phyloP scores from a whole-genome alignment of 2,797 vertebrate genomes.

The Urophycis tenuis region DNA sequence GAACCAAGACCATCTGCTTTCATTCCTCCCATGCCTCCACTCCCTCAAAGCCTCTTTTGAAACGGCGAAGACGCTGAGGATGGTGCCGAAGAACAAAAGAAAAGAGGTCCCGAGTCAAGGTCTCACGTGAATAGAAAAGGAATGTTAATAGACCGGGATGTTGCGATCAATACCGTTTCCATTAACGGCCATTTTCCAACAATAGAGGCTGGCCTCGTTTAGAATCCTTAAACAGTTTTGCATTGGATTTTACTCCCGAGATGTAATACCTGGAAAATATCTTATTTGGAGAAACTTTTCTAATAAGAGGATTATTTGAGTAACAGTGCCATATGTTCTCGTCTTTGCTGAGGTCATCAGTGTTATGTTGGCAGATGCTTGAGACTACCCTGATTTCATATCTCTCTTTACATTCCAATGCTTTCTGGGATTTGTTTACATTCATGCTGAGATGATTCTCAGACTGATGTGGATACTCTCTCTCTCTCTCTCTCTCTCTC shows the following conservation, averaged over 20 bases:
- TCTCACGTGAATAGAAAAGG: slow-evolving; percentile 23
- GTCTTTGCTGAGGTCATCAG: background rate
- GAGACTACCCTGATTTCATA: slow-evolving; percentile 1
- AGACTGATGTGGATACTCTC: slow-evolving; percentile 34
- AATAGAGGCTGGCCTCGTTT: background rate
- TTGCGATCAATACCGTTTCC: slow-evolving; percentile 6
- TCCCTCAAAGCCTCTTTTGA: slow-evolving; percentile 28
- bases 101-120: slow-evolving; percentile 8
- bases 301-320: background rate
- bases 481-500: slow-evolving; percentile 20
- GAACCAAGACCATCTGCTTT: slow-evolving; percentile 37
- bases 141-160: slow-evolving; percentile 14
- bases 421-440: slow-evolving; percentile 29
- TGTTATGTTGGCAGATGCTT: slow-evolving; percentile 4
- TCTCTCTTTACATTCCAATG: slow-evolving; percentile 26
- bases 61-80: too few relatives aligned
- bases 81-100: too few relatives aligned
- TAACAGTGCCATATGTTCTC: background rate
- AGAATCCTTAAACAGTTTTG: background rate
- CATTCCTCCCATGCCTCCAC: slow-evolving; percentile 32
- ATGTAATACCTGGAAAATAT: background rate
- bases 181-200: slow-evolving; percentile 11
- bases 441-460: slow-evolving; percentile 30
- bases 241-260: background rate
- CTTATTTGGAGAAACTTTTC: background rate